Evolutionary conservation across 64 coral and sea anemone genomes (phyloP).

Genomic region (Montipora foliosa): DNA sequence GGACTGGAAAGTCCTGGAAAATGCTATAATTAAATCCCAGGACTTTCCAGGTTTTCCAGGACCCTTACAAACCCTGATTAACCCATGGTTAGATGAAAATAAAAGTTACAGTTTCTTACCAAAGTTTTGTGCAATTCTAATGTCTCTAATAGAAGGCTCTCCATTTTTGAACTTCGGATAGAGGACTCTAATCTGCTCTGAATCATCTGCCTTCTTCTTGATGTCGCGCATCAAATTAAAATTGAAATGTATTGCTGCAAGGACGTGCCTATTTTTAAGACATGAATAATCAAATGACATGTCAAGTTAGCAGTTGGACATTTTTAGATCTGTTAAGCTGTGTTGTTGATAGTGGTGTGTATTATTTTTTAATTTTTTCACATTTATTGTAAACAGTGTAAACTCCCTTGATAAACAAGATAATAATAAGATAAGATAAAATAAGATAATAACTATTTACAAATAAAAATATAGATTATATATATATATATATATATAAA

Average conservation of each 20-base stretch:
- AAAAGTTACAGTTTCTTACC: background rate
- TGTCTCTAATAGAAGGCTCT: background rate
- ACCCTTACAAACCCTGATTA: too few species aligned
- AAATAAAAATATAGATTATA: too few species aligned
- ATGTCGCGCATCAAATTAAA: background rate
- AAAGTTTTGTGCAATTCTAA: slow-evolving; percentile 1
- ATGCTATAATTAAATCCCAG: too few species aligned
- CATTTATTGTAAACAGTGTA: background rate
- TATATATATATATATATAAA: too few species aligned
- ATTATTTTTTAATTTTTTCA: background rate
- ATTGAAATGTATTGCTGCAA: background rate
- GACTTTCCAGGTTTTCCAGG: too few species aligned
- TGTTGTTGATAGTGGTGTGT: too few species aligned
- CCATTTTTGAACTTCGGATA: background rate
- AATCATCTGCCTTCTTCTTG: background rate
- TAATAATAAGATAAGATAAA: too few species aligned
- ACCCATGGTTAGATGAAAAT: too few species aligned
- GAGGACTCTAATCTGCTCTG: background rate
- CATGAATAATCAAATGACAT: background rate
- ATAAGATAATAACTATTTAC: too few species aligned
- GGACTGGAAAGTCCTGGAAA: too few species aligned
- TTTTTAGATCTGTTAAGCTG: background rate
- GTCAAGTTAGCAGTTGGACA: background rate
- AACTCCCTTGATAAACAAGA: background rate
- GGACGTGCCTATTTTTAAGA: background rate